Percentiles rank a stretch among this genome's conserved stretches.
Conservation (phyloP, 2,888 invertebrate genomes). For the Galeopsomyia nigrocyanea region DNA sequence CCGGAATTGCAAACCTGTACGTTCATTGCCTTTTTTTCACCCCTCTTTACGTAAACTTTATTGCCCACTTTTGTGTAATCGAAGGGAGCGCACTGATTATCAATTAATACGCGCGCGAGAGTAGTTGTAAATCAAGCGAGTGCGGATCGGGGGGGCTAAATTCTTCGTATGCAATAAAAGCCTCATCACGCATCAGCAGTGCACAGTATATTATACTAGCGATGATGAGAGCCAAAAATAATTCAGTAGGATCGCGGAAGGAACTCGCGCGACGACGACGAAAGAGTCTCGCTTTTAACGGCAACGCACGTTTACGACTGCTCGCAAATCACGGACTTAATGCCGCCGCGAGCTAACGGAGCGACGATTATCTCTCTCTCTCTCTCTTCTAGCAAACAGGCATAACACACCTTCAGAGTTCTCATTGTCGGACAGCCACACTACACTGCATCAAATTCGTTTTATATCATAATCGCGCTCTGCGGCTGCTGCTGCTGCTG, state of each 20-base stretch:
- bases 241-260: slow-evolving; percentile 43
- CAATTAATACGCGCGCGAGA: too few species aligned
- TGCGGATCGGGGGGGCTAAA: too few species aligned
- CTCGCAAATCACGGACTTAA: slow-evolving; percentile 39
- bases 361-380: slow-evolving; percentile 24
- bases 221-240: slow-evolving; percentile 47
- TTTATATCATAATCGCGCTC: slow-evolving; percentile 42
- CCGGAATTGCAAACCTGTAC: slow-evolving; percentile 38
- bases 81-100: too few species aligned
- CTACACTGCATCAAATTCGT: slow-evolving; percentile 34
- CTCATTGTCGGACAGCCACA: not conserved
- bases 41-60: too few species aligned
- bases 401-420: too few species aligned
- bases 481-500: slow-evolving; percentile 1
- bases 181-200: not conserved
- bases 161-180: too few species aligned
- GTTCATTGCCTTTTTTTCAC: too few species aligned
- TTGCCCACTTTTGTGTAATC: too few species aligned
- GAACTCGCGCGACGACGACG: not conserved
- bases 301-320: slow-evolving; percentile 32
- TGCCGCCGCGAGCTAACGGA: slow-evolving; percentile 15
- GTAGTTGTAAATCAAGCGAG: too few species aligned
- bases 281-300: slow-evolving; percentile 6
- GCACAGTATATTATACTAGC: too few species aligned
- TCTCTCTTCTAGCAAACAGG: not conserved